Base-by-base conservation (phyloP, 1,140 invertebrate species). In the Wasmannia auropunctata region DNA sequence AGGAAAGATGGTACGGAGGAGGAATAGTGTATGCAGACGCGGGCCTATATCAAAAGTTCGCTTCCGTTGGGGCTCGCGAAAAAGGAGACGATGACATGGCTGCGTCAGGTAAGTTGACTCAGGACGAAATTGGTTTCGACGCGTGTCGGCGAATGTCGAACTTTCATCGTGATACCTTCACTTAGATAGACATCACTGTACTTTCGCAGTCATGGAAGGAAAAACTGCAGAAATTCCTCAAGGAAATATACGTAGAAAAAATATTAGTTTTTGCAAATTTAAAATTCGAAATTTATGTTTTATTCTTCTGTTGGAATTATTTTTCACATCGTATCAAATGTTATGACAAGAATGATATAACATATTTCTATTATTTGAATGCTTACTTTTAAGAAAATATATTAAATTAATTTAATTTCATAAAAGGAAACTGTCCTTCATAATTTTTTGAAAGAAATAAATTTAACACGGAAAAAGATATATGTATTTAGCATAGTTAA, bases 91-190 rank as follows among this genome's bases (percentile, higher is more conserved):
- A 60, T 72, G 67, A 65, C 76, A 85, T 49, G 49, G 46, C 85
- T 69, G 69, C 70, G 51, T 81, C 62, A 63, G 22, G 60, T 75
- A 58, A 85, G 67, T 74, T 65, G 86, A 85, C 86, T 85, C 60
- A 58, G 28, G 87, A 60, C 85, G 76, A 89, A 89, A 89, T 89
- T 89, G 88, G 75, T 88, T 88, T 88, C 87, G 87, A 79, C 70
- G 83, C 46, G 16, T 75, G 46, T 69, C 80, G 69, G 54, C 31
- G 60, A 75, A 87, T 87, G 63, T 86, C 77, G 43, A 77, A 79
- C 74, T 85, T 75, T 75, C 72, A 76, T 85, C 74, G 37, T 86
- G 62, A 86, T 86, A 86, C 40, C 75, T 58, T 51, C 75, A 56
- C 75, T 80, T 85, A 85, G 40, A 60, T 28, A 77, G 70, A 83